A percentile compares a stretch with the other conserved stretches of the same genome.
These are phyloP conservation scores for Globodera rostochiensis DNA, from an alignment of 1,140 invertebrate species.

Conservation along the genomic window DNA sequence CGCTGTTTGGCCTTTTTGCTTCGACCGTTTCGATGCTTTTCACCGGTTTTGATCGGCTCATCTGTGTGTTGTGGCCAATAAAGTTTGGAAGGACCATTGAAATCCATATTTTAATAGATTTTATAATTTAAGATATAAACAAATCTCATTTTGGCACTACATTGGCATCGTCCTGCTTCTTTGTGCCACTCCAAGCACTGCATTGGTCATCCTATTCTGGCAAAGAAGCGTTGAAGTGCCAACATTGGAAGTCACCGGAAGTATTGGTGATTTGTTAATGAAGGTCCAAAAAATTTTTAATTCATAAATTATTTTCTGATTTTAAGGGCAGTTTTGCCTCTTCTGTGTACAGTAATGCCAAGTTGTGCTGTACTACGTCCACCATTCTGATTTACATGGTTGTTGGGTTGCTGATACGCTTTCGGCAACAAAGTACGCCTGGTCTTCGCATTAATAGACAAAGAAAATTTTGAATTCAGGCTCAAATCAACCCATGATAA, in stretches of 20 bases:
- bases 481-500: not conserved
- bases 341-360: not conserved
- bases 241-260: not conserved
- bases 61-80: not conserved
- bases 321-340: not conserved
- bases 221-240: not conserved
- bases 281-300: not conserved
- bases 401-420: not conserved
- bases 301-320: no score
- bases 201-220: not conserved
- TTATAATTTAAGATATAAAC: not conserved
- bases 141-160: not conserved
- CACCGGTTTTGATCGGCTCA: not conserved
- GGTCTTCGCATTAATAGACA: not conserved
- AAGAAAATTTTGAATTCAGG: not conserved
- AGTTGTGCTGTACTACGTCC: not conserved
- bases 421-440: not conserved
- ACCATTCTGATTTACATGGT: not conserved
- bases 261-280: not conserved
- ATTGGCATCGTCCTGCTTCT: not conserved
- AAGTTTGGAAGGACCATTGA: not conserved
- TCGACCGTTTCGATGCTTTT: not conserved
- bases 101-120: not conserved
- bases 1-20: not conserved
- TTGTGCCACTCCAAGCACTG: not conserved